A percentile compares a stretch with the other conserved stretches of the same genome.
phyloP scores from a whole-genome alignment of 2,888 invertebrate genomes.

The Platycheirus rosarum region DNA sequence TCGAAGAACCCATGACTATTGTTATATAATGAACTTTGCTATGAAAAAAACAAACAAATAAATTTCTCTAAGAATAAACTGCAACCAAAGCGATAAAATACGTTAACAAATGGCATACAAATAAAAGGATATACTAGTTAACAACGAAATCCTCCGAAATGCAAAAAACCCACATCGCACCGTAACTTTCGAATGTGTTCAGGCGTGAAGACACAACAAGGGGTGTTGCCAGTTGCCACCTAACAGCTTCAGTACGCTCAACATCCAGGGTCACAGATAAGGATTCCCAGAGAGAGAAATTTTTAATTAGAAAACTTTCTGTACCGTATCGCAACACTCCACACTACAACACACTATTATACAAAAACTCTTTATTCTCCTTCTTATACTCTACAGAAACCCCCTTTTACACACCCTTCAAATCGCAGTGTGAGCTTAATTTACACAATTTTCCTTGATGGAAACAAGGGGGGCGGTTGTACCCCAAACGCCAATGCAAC shows the following conservation, averaged over 20 bases:
- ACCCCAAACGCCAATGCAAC: not conserved
- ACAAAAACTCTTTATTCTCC: constrained; percentile 7
- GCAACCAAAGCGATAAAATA: constrained; percentile 3
- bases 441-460: constrained; percentile 60
- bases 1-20: constrained; percentile 15
- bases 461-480: constrained; percentile 21
- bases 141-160: constrained; percentile 5
- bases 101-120: constrained; percentile 15
- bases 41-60: constrained; percentile 3
- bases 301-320: constrained; percentile 73
- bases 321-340: constrained; percentile 55
- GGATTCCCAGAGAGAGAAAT: constrained; percentile 48
- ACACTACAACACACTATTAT: constrained; percentile 39
- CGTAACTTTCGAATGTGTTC: constrained; percentile 31
- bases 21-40: constrained; percentile 7
- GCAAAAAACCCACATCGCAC: constrained; percentile 27
- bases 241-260: not conserved
- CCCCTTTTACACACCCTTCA: constrained; percentile 1
- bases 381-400: not conserved
- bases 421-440: constrained; percentile 52
- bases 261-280: constrained; percentile 44
- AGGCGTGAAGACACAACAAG: constrained; percentile 24
- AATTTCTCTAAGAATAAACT: too few relatives aligned
- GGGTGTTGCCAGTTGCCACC: constrained; percentile 12
- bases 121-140: constrained; percentile 4